Evolutionary conservation across 1,140 invertebrate species (phyloP).

Genomic region (Meloidogyne chitwoodi): DNA sequence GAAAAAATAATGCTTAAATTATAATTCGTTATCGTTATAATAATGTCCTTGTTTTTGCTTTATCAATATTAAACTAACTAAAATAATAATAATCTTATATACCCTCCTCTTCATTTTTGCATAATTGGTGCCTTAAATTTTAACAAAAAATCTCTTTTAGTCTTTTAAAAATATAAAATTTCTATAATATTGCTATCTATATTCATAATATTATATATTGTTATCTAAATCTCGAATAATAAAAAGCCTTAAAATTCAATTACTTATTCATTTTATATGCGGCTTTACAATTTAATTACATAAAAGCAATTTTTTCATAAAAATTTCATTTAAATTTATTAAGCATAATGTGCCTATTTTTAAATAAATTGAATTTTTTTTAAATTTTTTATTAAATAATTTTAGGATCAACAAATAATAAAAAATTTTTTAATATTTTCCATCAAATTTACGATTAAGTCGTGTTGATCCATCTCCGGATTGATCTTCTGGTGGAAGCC

Average conservation of each 20-base stretch:
- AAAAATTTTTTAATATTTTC: constrained; percentile 13
- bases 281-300: background rate
- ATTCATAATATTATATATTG: background rate
- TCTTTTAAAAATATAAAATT: background rate
- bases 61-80: background rate
- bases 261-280: background rate
- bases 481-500: constrained; percentile 31
- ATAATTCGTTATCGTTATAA: background rate
- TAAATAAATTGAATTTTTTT: background rate
- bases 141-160: background rate
- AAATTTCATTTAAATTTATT: background rate
- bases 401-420: background rate
- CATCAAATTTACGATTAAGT: constrained; percentile 29
- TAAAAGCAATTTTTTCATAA: background rate
- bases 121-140: background rate
- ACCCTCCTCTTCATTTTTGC: background rate
- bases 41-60: background rate
- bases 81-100: background rate
- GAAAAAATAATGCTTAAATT: background rate
- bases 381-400: background rate
- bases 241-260: background rate
- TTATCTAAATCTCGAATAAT: background rate
- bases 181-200: background rate
- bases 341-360: background rate
- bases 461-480: constrained; percentile 25